Base-by-base conservation (phyloP, 2,113 vertebrate species). In the Melanerpes aurifrons region DNA sequence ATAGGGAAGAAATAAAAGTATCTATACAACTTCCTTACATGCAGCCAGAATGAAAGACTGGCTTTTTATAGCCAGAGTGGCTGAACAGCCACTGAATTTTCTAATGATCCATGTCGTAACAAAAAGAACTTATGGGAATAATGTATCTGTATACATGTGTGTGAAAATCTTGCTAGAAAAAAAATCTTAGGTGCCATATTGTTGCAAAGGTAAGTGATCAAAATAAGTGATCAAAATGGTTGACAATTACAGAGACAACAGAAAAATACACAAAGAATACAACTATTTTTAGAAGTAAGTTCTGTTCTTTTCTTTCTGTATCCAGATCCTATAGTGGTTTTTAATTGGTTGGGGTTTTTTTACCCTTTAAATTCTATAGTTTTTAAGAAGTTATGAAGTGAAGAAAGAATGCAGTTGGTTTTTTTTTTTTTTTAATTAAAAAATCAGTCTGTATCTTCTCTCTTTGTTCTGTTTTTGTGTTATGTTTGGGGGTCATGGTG, bases 391-490 rank as follows among this genome's bases (percentile, higher is more conserved):
- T 21, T 37, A 56, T 12, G 75, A 84, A 43, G 14, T 31, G 19
- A 85, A 68, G 15, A 79, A 89, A 57, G 13, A 78, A 67, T 31
- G 5, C 2, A 28, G 5, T 12, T 69, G 12, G 10, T 22, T 8
- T 20, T 19, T 54, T 64, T 20, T 68, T 32, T 29, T 31, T 43
- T 37, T 9, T 24, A 24, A 50, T 16, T 37, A 48, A 28, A 20
- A 58, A n/a, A 7, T 14, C 17, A 66, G 12, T 43, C 19, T 6
- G 2, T 48, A 13, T 25, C 3, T 32, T 83, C 17, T 70, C 2
- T 3, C 0, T 0, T 53, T 70, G n/a, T 71, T 68, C 0, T 53
- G 22, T 12, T 53, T 53, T 53, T 53, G 50, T 53, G 21, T 21
- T 24, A 53, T 53, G 50, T 53, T 40, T 59, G 9, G 43, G 13